Percentiles rank a stretch among this genome's conserved stretches.
Evolutionary conservation across 2,797 vertebrate genomes (phyloP).

Genomic region (Megaceryle alcyon): DNA sequence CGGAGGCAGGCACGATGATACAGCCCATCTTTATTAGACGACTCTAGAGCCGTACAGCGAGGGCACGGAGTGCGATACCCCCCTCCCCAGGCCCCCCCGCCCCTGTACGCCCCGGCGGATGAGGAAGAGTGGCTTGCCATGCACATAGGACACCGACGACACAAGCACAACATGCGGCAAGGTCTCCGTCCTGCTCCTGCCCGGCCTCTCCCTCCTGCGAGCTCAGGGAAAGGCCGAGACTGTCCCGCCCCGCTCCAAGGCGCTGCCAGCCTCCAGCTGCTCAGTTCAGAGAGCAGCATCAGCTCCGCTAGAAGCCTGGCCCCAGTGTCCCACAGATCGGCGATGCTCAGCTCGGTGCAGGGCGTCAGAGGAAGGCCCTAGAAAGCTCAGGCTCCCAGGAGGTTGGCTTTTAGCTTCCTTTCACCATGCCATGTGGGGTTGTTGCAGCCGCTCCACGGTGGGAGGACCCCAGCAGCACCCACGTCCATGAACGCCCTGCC

Average conservation of each 20-base stretch:
- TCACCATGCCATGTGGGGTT: background rate
- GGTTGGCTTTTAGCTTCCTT: background rate
- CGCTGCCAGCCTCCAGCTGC: background rate
- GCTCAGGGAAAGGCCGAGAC: background rate
- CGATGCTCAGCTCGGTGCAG: background rate
- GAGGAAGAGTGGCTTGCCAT: slow-evolving; percentile 13
- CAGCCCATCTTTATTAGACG: slow-evolving; percentile 60
- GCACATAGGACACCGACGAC: slow-evolving; percentile 41
- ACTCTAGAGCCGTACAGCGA: slow-evolving; percentile 32
- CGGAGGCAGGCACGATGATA: background rate
- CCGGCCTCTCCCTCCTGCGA: background rate
- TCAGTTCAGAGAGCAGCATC: background rate
- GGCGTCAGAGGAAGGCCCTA: background rate
- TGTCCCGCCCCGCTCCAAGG: background rate
- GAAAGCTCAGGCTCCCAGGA: background rate
- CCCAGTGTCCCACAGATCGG: rapidly evolving
- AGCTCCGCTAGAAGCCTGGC: background rate
- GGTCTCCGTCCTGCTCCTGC: background rate
- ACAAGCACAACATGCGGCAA: slow-evolving; percentile 52
- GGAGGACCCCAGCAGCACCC: background rate
- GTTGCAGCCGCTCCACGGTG: rapidly evolving
- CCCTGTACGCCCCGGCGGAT: background rate
- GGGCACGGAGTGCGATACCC: background rate
- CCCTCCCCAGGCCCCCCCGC: background rate
- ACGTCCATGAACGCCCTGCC: background rate